A percentile compares a stretch with the other conserved stretches of the same genome.
Conservation (phyloP, 1,140 invertebrate genomes). For the Druon quercuslanigerum region DNA sequence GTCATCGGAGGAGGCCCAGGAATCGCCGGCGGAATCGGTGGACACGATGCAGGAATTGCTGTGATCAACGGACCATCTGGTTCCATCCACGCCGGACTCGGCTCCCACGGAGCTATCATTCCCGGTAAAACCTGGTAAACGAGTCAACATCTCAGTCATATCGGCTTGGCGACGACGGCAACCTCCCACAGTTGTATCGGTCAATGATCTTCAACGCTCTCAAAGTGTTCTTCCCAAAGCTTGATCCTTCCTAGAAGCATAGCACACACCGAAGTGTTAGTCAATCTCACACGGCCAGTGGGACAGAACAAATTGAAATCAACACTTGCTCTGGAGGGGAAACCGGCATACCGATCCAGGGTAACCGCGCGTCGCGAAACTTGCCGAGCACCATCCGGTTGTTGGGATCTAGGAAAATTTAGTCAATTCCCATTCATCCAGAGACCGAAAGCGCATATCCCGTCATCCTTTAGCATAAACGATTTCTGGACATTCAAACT, state of each 20-base stretch:
- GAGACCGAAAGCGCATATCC: conserved; percentile 46
- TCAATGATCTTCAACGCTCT: conserved; percentile 62
- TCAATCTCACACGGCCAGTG: conserved; percentile 49
- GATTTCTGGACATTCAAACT: conserved; percentile 43
- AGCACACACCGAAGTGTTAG: conserved; percentile 49
- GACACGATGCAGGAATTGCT: conserved; percentile 74
- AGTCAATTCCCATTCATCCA: conserved; percentile 65
- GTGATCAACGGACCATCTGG: conserved; percentile 76
- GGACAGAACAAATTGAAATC: conserved; percentile 38
- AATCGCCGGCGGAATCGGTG: conserved; percentile 71
- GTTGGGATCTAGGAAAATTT: conserved; percentile 59
- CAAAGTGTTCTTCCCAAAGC: conserved; percentile 69
- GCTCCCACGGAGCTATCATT: conserved; percentile 75
- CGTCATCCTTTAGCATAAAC: conserved; percentile 43
- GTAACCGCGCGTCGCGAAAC: conserved; percentile 53
- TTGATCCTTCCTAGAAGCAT: conserved; percentile 67
- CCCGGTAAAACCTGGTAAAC: conserved; percentile 72
- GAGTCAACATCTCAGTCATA: conserved; percentile 73
- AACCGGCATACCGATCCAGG: conserved; percentile 23
- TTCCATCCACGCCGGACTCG: conserved; percentile 74
- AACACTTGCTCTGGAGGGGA: conserved; percentile 32
- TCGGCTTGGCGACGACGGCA: conserved; percentile 76
- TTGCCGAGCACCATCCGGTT: conserved; percentile 46
- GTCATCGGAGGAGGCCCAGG: conserved; percentile 71
- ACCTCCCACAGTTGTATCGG: conserved; percentile 57